These are phyloP conservation scores for Brienomyrus longianalis DNA, from an alignment of 2,113 vertebrate genomes.

Conservation along the genomic window DNA sequence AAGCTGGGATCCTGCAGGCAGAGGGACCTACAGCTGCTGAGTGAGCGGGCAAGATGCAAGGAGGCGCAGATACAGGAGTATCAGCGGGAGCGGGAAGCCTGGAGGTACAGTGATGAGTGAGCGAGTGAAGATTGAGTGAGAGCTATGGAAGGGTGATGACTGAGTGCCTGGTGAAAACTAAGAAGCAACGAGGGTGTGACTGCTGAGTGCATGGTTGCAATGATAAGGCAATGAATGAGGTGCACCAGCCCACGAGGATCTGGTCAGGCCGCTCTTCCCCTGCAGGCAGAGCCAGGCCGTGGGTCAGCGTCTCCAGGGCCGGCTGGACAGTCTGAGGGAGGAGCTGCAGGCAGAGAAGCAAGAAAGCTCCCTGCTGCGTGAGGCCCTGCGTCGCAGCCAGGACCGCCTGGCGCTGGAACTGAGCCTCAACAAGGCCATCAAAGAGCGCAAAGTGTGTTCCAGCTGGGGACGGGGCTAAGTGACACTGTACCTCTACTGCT, in stretches of 20 bases:
- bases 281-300: slow-evolving; percentile 51
- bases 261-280: fast-evolving
- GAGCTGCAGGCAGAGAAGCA: slow-evolving; percentile 47
- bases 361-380: slow-evolving; percentile 61
- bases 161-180: neutral
- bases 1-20: slow-evolving; percentile 39
- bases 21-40: slow-evolving; percentile 57
- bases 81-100: slow-evolving; percentile 42
- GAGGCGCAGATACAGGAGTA: slow-evolving; percentile 52
- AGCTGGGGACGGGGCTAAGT: neutral
- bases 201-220: neutral
- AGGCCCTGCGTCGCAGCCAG: slow-evolving; percentile 55
- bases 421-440: slow-evolving; percentile 32
- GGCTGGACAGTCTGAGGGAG: slow-evolving; percentile 52
- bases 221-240: neutral
- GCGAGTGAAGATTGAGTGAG: neutral
- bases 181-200: neutral
- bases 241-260: neutral
- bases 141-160: neutral
- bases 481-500: neutral
- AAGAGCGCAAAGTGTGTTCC: slow-evolving; percentile 49
- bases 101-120: slow-evolving; percentile 47
- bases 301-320: slow-evolving; percentile 40
- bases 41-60: slow-evolving; percentile 48
- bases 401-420: slow-evolving; percentile 53